These are phyloP conservation scores for Trogon melanurus DNA, from an alignment of 2,113 vertebrate species.

Conservation along the genomic window DNA sequence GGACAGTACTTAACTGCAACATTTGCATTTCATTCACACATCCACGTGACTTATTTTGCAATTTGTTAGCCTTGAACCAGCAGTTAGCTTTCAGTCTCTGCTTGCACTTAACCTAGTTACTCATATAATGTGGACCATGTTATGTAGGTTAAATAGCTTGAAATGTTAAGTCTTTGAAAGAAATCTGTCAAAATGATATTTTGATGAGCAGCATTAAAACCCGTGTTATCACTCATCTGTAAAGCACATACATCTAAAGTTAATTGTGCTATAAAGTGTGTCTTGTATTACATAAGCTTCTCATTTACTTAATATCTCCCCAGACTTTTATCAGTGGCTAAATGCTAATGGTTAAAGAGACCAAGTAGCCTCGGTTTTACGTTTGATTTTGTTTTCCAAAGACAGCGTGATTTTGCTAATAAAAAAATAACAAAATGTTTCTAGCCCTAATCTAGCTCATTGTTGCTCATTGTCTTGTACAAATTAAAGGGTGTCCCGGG, in stretches of 20 bases:
- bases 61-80: neutral
- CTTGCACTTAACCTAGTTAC: neutral
- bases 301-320: neutral
- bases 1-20: neutral
- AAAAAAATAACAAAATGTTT: neutral
- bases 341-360: neutral
- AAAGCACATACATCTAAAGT: neutral
- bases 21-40: neutral
- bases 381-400: neutral
- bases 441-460: neutral
- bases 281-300: neutral
- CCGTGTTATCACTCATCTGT: neutral
- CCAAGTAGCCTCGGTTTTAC: neutral
- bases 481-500: neutral
- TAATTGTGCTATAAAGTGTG: neutral
- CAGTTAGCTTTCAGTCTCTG: neutral
- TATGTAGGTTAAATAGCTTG: neutral
- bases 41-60: neutral
- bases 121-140: fast-evolving
- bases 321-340: neutral
- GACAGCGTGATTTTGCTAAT: neutral
- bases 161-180: neutral
- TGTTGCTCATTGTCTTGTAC: neutral
- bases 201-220: neutral
- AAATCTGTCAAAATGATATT: neutral